Base-by-base conservation (phyloP, 2,888 invertebrate genomes). In the Tetropium fuscum region DNA sequence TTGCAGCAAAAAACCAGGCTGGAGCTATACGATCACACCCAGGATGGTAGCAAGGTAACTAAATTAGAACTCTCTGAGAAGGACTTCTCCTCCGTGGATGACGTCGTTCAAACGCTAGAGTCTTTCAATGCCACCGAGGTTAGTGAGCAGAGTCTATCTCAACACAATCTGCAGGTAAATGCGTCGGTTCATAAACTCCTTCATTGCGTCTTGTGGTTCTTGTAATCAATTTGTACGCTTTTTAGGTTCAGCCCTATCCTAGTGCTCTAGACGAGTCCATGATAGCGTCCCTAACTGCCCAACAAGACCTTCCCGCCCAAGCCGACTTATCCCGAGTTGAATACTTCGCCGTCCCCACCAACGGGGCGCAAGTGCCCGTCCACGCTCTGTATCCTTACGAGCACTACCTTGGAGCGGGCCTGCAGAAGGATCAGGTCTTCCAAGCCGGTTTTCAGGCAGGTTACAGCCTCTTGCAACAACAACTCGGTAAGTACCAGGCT, bases 121-220 rank as follows among this genome's bases (percentile, higher is more conserved):
- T 81, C 84, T n/a, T 84, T 85, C 64, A 84, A 80, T 69, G 80
- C 85, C 43, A 83, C 83, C 54, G 85, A 85, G 70, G 80, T 83
- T 48, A 79, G 82, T 41, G 82, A 83, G 68, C 77, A 77, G 63
- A 82, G 83, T 81, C 78, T 81, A 58, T 64, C 71, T 48, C 75
- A 78, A 47, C 72, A 77, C 62, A 76, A 73, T 55, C 64, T 77
- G 51, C 78, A 78, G 70, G 77, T 77, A 70, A 62, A 53, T 18
- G 15, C 0, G 27, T 27, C 16, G n/a, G 7, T 38, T 19, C 7
- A 4, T 20, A 13, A 27, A 6, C 8, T 1, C 18, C 20, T 16
- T 3, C 19, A 3, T 11, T 19, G 2, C 2, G 41, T 19, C 19
- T 22, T n/a, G 13, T 2, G 5, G 13, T 1, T n/a, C 3, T 7